A percentile compares a stretch with the other conserved stretches of the same genome.
phyloP scores from a whole-genome alignment of 2,113 vertebrate species.

The Gambusia affinis region DNA sequence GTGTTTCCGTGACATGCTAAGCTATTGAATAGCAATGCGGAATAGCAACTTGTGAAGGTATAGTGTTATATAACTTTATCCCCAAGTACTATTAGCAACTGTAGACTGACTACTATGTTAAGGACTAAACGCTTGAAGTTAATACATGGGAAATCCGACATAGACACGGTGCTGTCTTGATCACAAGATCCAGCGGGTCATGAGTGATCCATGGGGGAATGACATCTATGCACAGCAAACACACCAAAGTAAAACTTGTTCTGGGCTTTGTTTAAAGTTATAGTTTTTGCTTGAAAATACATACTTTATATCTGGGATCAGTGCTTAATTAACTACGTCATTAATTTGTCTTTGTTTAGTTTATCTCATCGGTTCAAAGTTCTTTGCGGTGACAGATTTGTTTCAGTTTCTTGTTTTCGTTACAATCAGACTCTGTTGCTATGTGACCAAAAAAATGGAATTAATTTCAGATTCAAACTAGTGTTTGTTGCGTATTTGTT shows the following conservation, averaged over 20 bases:
- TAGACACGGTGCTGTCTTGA: neutral
- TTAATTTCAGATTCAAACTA: neutral
- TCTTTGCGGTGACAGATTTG: neutral
- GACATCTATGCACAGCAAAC: neutral
- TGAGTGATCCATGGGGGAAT: neutral
- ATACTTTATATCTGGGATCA: neutral
- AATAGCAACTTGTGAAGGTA: neutral
- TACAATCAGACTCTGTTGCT: neutral
- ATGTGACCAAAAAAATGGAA: neutral
- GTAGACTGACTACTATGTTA: too few species aligned
- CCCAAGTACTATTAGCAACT: neutral
- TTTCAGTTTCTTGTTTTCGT: neutral
- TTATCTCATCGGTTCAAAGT: neutral
- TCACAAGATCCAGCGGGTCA: slow-evolving; percentile 16
- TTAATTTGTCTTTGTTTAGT: neutral
- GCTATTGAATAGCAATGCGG: neutral
- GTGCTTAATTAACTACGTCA: neutral
- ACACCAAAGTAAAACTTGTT: neutral
- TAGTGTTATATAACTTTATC: neutral
- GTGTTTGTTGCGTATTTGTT: neutral
- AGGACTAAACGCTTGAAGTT: neutral
- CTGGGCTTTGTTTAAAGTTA: neutral
- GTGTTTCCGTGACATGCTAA: neutral
- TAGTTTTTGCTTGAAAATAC: neutral
- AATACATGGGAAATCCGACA: neutral